Evolutionary conservation across 1,140 invertebrate genomes (phyloP), one percentile per base, ranked within the genome.

Genomic region (Tyrophagus putrescentiae): DNA sequence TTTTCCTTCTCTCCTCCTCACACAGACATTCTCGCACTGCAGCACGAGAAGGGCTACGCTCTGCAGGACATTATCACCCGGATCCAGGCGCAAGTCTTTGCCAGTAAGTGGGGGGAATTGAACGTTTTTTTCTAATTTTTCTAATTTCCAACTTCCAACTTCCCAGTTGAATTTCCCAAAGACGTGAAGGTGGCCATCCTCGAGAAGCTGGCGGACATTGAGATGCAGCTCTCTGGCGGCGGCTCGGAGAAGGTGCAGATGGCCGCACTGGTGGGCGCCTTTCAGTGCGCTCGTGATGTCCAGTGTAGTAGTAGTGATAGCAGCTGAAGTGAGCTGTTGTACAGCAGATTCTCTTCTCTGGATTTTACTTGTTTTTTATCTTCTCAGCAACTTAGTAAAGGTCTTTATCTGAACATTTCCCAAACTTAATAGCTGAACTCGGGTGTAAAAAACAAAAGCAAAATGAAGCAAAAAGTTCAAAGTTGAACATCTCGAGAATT

Each of bases 61-160:
- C 73, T 95, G 6, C 80, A 82, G 65, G 92, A 96, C 70, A 91
- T 95, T 68, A 68, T 95, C 31, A 85, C 86, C 23, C 88, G 95
- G 75, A 72, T 94, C 27, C 89, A 94, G 72, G 70, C 77, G 21
- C 83, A 82, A 68, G 78, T 93, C 58, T 86, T 91, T 72, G 80
- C 83, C 80, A 81, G 89, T 93, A 79, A 76, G 79, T 79, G 21
- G 11, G 42, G 41, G 54, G 57, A 21, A 31, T 60, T 48, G 16
- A 28, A 60, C 28, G 42, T n/a, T 60, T 4, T 62, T 61, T 21
- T 1, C 16, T 62, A 54, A 25, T 50, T 61, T 27, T 52, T 50
- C 36, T 52, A 11, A 41, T 9, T 52, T 31, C 44, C 39, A n/a
- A 50, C 42, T 56, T 41, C 50, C 67, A 68, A 67, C 64, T 66